phyloP scores from a whole-genome alignment of 2,888 invertebrate species.

The Tineola bisselliella region DNA sequence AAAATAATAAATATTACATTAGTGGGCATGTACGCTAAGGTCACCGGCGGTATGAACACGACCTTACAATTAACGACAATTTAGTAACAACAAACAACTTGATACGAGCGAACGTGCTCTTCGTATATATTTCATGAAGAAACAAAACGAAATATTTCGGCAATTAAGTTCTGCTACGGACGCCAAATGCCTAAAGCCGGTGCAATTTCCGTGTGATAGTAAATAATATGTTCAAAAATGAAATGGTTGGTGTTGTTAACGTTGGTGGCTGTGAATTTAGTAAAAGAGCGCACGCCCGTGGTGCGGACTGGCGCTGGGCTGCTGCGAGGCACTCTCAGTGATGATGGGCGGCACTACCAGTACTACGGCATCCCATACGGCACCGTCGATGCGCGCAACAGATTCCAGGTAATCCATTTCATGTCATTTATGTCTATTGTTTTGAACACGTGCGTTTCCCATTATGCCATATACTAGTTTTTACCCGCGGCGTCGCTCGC shows the following conservation, averaged over 20 bases:
- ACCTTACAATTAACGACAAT: neutral
- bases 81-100: neutral
- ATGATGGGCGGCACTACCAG: constrained; percentile 40
- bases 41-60: neutral
- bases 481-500: too few species aligned
- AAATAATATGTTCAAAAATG: constrained; percentile 22
- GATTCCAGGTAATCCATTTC: constrained; percentile 39
- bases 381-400: constrained; percentile 38
- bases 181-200: too few species aligned
- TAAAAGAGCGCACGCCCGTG: constrained; percentile 45
- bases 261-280: constrained; percentile 39
- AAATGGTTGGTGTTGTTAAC: constrained; percentile 47
- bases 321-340: constrained; percentile 41
- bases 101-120: neutral
- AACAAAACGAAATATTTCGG: too few species aligned
- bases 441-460: too few species aligned
- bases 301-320: constrained; percentile 37
- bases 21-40: neutral
- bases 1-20: neutral
- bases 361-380: constrained; percentile 56
- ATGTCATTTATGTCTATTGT: too few species aligned
- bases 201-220: too few species aligned
- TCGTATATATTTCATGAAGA: neutral
- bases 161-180: too few species aligned
- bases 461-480: too few species aligned